Base-by-base conservation (phyloP, 2,888 invertebrate genomes). In the Aphidoletes aphidimyza region DNA sequence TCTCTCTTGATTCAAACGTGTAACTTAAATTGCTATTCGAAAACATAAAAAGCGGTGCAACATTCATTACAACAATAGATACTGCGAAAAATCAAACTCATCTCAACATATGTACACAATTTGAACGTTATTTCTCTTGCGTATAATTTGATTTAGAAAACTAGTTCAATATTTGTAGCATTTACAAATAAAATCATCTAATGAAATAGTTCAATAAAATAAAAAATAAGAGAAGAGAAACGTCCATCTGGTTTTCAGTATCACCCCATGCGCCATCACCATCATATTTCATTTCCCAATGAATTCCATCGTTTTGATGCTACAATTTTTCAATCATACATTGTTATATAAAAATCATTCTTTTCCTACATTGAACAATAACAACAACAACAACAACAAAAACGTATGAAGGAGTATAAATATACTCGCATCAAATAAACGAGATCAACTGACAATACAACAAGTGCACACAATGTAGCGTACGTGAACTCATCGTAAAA, bases 401-500 rank as follows among this genome's bases (percentile, higher is more conserved):
- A 42, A 42, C 6, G 42, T 42, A 42, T n/a, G n/a, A n/a, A n/a
- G n/a, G 42, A 6, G 42, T 14, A 9, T 14, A 26, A n/a, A 11
- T 6, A 3, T 11, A 30, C 14, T 69, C 69, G 34, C 30, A 69
- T 69, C 69, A 34, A 69, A 69, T 69, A 30, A 69, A 69, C 34
- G 69, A 69, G 30, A 30, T 11, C 69, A 69, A 69, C 69, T 69
- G 34, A 69, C 69, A 30, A 30, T 14, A 69, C 30, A 54, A 22
- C 22, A 22, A 54, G 11, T 22, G 34, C 14, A 30, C 34, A 69
- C 34, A 69, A 69, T 69, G 69, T 30, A 30, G n/a, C 54, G 30
- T 69, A 69, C 34, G 69, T 69, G 69, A 69, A 34, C 69, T 69
- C 69, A 30, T 69, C 69, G 30, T 30, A 69, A 69, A 30, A 69